Evolutionary conservation across 2,797 vertebrate genomes (phyloP).

Genomic region (Eutrigla gurnardus): DNA sequence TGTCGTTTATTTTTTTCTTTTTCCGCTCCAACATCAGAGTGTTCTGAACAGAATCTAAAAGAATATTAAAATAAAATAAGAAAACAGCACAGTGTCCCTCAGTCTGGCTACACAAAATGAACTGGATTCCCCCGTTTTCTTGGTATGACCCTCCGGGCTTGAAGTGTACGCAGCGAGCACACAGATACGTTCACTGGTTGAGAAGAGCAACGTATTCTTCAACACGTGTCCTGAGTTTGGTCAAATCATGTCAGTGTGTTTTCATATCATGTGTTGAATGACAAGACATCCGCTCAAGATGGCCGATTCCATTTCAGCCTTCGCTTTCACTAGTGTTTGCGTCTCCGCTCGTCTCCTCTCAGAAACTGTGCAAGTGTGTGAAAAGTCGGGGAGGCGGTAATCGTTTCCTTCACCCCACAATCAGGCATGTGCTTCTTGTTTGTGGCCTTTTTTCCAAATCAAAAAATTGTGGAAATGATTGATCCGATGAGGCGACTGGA

Average conservation of each 20-base stretch:
- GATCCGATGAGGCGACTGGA: constrained; percentile 53
- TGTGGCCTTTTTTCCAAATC: constrained; percentile 19
- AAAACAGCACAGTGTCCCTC: constrained; percentile 81
- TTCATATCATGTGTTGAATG: constrained; percentile 8
- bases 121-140: constrained; percentile 49
- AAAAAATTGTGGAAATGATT: constrained; percentile 33
- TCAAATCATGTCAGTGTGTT: constrained; percentile 34
- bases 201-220: constrained; percentile 23
- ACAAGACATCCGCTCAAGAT: constrained; percentile 28
- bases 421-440: constrained; percentile 17
- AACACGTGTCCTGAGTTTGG: constrained; percentile 59
- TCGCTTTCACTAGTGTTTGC: constrained; percentile 48
- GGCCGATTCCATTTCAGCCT: constrained; percentile 14
- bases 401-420: background rate
- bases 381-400: background rate
- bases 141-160: constrained; percentile 35
- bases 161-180: constrained; percentile 59
- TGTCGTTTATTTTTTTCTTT: constrained; percentile 54
- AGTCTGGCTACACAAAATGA: constrained; percentile 76
- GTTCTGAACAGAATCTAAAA: constrained; percentile 70
- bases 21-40: constrained; percentile 66
- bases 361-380: constrained; percentile 23
- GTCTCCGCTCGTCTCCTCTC: constrained; percentile 31
- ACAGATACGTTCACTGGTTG: constrained; percentile 28
- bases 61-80: constrained; percentile 17